Evolutionary conservation across 2,888 invertebrate species (phyloP).

Genomic region (Coleophora deauratella): DNA sequence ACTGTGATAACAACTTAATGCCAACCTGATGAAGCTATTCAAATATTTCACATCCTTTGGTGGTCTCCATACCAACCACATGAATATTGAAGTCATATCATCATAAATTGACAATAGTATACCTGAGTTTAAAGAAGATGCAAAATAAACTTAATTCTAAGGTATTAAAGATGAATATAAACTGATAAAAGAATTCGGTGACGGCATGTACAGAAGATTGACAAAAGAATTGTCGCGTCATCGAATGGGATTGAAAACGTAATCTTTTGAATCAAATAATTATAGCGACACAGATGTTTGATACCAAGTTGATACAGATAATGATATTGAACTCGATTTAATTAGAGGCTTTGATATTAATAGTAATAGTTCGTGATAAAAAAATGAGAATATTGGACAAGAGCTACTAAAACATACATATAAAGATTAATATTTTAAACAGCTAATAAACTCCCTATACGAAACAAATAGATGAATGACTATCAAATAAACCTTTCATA

Average conservation of each 20-base stretch:
- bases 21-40: conserved; percentile 35
- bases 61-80: conserved; percentile 30
- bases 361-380: too few species aligned
- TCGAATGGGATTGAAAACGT: conserved; percentile 27
- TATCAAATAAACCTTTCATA: conserved; percentile 16
- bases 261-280: conserved; percentile 15
- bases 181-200: conserved; percentile 7
- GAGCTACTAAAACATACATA: neutral
- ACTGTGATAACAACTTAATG: conserved; percentile 33
- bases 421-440: too few species aligned
- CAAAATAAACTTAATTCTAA: neutral
- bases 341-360: neutral
- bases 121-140: too few species aligned
- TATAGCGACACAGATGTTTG: conserved; percentile 5
- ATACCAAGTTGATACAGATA: too few species aligned
- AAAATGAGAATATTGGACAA: neutral
- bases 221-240: conserved; percentile 42
- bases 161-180: conserved; percentile 12
- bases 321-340: conserved; percentile 11
- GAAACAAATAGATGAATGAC: too few species aligned
- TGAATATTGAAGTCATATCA: conserved; percentile 21
- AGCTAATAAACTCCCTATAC: too few species aligned
- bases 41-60: conserved; percentile 23
- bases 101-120: conserved; percentile 6
- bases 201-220: conserved; percentile 14